Percentiles rank a stretch among this genome's conserved stretches.
phyloP scores from a whole-genome alignment of 2,888 invertebrate species.

The Caenorhabditis sp. region DNA sequence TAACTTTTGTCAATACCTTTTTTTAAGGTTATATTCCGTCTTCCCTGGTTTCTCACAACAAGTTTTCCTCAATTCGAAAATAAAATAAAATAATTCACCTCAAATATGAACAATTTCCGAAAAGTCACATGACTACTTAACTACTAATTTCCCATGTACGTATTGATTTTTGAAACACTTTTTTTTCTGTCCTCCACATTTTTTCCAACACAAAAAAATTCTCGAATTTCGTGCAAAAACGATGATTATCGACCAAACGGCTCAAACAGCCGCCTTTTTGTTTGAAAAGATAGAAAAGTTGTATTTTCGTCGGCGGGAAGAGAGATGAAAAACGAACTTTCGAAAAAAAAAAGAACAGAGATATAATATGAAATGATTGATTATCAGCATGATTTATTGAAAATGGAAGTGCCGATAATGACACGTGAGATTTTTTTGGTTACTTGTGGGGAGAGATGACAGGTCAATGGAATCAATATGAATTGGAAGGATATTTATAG shows the following conservation, averaged over 20 bases:
- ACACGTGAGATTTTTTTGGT: not conserved
- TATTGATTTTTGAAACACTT: not conserved
- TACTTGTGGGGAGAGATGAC: no score
- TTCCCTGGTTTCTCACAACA: no score
- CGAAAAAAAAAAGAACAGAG: not conserved
- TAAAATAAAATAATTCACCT: no score
- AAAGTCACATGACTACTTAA: not conserved
- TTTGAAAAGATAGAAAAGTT: not conserved
- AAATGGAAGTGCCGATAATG: not conserved
- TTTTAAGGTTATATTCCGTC: no score
- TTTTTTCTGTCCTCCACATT: not conserved
- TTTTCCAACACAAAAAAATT: not conserved
- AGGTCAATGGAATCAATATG: no score
- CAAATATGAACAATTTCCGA: not conserved
- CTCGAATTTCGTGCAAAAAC: not conserved
- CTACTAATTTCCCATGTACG: not conserved
- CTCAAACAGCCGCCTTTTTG: not conserved
- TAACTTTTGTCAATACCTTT: no score
- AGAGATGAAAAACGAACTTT: not conserved
- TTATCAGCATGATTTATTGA: not conserved
- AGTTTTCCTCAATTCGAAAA: no score
- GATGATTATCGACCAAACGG: not conserved
- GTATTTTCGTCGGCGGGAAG: not conserved
- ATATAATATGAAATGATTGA: not conserved
- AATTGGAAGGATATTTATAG: no score